These are phyloP conservation scores for Anastrepha obliqua DNA, from an alignment of 1,140 invertebrate genomes.

Conservation along the genomic window DNA sequence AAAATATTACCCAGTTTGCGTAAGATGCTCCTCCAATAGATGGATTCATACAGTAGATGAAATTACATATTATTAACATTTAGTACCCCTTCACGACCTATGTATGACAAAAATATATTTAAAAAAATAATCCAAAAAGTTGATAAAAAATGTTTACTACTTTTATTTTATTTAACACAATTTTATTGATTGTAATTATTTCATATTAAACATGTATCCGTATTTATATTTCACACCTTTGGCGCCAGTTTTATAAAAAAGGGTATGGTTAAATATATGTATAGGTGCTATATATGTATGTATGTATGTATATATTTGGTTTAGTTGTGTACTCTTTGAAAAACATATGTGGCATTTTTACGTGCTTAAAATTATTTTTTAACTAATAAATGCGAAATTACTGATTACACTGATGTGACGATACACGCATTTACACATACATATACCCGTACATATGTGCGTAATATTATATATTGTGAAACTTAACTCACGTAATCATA, in stretches of 20 bases:
- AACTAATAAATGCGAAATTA: constrained; percentile 37
- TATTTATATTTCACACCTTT: neutral
- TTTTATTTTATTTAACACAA: neutral
- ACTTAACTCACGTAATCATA: neutral
- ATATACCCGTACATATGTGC: neutral
- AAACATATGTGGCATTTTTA: neutral
- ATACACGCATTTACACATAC: neutral
- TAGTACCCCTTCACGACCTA: too few relatives aligned
- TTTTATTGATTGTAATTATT: neutral
- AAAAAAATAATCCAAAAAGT: too few relatives aligned
- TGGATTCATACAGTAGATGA: too few relatives aligned
- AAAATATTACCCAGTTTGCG: too few relatives aligned
- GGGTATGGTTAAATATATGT: neutral
- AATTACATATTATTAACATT: too few relatives aligned
- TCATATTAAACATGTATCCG: constrained; percentile 1
- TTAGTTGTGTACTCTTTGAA: neutral
- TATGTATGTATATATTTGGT: neutral
- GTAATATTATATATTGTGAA: too few relatives aligned
- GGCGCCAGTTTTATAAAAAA: neutral
- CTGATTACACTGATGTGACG: neutral
- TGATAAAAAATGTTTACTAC: neutral
- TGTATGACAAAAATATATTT: too few relatives aligned
- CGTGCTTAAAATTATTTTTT: neutral
- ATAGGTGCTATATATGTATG: too few relatives aligned
- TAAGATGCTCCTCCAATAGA: too few relatives aligned